Conservation (phyloP, 1,140 invertebrate species). For the Acyrthosiphon pisum region DNA sequence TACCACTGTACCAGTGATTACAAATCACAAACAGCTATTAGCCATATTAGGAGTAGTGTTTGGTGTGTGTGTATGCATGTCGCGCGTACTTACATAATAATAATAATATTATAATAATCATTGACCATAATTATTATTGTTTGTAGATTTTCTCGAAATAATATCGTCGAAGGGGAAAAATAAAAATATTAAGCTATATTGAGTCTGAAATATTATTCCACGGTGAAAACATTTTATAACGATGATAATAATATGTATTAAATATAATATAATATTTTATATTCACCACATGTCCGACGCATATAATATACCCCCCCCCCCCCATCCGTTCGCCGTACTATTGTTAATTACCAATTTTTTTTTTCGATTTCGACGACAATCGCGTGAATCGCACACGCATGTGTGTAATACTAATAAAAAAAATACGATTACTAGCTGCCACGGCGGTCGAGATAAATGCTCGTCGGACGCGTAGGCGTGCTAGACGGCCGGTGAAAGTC, state of each 20-base stretch:
- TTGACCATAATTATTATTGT: no score
- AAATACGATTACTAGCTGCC: neutral
- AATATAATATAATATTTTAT: neutral
- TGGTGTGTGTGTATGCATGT: no score
- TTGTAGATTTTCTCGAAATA: neutral
- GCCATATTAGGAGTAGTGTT: no score
- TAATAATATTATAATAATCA: no score
- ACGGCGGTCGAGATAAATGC: neutral
- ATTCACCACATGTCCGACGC: neutral
- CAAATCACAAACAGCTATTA: no score
- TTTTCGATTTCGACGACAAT: neutral
- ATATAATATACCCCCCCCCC: neutral
- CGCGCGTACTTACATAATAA: no score
- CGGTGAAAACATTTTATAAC: neutral
- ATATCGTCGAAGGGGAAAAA: neutral
- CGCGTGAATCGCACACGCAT: neutral
- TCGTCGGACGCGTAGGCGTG: neutral
- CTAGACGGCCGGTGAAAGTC: neutral
- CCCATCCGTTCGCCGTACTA: neutral
- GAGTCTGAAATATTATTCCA: neutral
- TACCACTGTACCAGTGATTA: no score
- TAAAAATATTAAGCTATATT: neutral
- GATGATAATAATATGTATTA: neutral
- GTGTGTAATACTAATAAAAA: neutral
- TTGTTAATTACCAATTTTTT: neutral